Evolutionary conservation across 2,888 invertebrate genomes (phyloP).

Genomic region (Galeruca laticollis): DNA sequence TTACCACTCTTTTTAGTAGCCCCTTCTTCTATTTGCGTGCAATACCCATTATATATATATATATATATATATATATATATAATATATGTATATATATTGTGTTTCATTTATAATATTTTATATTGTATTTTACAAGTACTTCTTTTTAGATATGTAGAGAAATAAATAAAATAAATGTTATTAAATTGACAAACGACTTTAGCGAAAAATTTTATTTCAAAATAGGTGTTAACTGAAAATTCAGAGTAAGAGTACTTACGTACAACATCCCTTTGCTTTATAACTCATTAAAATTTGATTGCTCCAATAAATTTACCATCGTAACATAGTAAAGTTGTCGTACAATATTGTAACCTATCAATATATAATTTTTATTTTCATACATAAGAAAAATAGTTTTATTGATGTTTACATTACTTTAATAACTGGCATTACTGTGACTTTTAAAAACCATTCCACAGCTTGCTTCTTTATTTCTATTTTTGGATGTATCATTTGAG

Average conservation of each 20-base stretch:
- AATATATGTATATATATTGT: no score
- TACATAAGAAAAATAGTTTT: no score
- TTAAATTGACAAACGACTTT: neutral
- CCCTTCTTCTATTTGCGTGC: no score
- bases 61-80: no score
- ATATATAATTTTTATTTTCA: neutral
- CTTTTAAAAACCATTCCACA: no score
- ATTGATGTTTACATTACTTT: no score
- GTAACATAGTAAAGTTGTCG: neutral
- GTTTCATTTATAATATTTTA: no score
- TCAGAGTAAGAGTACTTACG: neutral
- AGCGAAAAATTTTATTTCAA: neutral
- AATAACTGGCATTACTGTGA: no score
- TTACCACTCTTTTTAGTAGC: no score
- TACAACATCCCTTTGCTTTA: neutral
- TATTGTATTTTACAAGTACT: neutral
- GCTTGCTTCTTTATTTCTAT: no score
- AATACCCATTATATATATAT: no score
- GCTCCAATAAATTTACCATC: neutral
- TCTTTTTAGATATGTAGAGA: neutral
- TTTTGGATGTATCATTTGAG: neutral
- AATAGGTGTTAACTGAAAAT: neutral
- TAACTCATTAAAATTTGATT: neutral
- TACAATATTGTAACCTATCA: neutral
- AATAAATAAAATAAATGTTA: no score